Conservation (phyloP, 1,140 invertebrate genomes). For the Patella vulgata region DNA sequence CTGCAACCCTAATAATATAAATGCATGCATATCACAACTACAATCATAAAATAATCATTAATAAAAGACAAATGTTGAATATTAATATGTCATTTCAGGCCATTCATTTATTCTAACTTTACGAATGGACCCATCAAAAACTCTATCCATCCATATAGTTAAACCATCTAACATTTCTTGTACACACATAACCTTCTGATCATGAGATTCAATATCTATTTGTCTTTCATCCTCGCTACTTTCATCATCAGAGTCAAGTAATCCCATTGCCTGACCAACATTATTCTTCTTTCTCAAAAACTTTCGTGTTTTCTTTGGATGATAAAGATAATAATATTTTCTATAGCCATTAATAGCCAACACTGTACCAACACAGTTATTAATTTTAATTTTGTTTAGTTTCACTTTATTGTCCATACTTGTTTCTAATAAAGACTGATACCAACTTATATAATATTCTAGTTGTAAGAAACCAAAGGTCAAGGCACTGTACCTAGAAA, state of each 20-base stretch:
- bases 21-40: too few relatives aligned
- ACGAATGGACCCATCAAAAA: slow-evolving; percentile 95
- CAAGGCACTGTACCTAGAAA: slow-evolving; percentile 86
- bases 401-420: slow-evolving; percentile 73
- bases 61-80: too few relatives aligned
- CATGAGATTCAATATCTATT: slow-evolving; percentile 23
- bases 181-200: slow-evolving; percentile 49
- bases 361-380: slow-evolving; percentile 97
- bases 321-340: slow-evolving; percentile 87
- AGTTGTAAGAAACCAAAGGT: slow-evolving; percentile 93
- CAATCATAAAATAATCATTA: too few relatives aligned
- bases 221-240: slow-evolving; percentile 10
- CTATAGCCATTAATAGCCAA: slow-evolving; percentile 93
- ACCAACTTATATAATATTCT: slow-evolving; percentile 92
- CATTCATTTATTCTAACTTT: slow-evolving; percentile 97
- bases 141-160: slow-evolving; percentile 94
- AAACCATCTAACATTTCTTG: slow-evolving; percentile 90
- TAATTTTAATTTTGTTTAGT: slow-evolving; percentile 87
- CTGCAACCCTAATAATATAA: too few relatives aligned
- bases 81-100: slow-evolving; percentile 74
- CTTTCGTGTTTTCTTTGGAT: slow-evolving; percentile 77
- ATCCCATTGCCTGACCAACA: slow-evolving; percentile 34
- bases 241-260: slow-evolving; percentile 32
- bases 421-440: slow-evolving; percentile 85
- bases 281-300: slow-evolving; percentile 33